Evolutionary conservation across 37 sponge, comb jelly and placozoan genomes (phyloP).

Genomic region (Beroe ovata): DNA sequence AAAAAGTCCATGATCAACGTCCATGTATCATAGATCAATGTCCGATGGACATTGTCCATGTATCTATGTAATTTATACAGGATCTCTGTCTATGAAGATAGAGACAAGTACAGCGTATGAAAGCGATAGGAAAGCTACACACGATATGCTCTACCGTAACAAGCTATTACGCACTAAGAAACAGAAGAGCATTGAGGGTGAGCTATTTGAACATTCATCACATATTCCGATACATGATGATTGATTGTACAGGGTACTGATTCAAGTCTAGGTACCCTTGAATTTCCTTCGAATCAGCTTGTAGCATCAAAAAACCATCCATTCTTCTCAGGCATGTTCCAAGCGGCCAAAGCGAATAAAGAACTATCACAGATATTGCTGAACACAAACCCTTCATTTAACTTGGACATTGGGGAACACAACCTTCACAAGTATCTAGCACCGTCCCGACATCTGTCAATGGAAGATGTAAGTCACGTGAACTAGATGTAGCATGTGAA

Average conservation of each 20-base stretch:
- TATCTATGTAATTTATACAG: no score
- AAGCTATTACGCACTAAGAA: slow-evolving; percentile 30
- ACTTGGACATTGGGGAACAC: slow-evolving; percentile 33
- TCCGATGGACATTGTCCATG: not conserved
- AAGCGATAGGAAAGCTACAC: not conserved
- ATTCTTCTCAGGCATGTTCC: slow-evolving; percentile 62
- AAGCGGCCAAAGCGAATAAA: slow-evolving; percentile 63
- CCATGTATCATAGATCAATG: no score
- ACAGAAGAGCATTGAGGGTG: slow-evolving; percentile 66
- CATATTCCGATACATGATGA: no score
- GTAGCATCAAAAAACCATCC: no score
- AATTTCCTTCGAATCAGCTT: no score
- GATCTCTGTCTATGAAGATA: slow-evolving; percentile 52
- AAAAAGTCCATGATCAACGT: no score
- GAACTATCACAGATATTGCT: slow-evolving; percentile 50
- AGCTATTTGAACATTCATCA: no score
- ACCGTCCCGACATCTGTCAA: not conserved
- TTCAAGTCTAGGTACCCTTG: no score
- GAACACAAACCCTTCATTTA: slow-evolving; percentile 58
- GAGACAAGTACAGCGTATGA: slow-evolving; percentile 2
- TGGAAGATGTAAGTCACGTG: slow-evolving; percentile 14
- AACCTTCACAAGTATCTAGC: slow-evolving; percentile 35
- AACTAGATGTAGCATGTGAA: no score
- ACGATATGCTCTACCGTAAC: slow-evolving; percentile 1
- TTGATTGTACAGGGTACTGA: no score